Base-by-base conservation (phyloP, 1,140 invertebrate genomes). In the Lineus longissimus region DNA sequence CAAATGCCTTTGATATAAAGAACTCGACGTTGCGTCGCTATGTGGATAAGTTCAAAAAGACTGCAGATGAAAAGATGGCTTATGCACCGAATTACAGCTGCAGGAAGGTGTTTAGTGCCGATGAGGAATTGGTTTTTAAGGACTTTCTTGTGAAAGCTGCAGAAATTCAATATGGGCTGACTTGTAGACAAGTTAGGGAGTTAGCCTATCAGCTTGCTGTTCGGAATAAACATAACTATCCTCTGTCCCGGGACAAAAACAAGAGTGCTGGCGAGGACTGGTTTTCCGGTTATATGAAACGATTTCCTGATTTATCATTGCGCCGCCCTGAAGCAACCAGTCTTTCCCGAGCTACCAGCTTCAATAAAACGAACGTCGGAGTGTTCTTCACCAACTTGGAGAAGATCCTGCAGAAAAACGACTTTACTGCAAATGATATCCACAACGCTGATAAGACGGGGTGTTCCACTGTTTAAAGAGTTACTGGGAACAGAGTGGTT, bases 381-480 rank as follows among this genome's bases (percentile, higher is more conserved):
- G 23, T 15, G 7, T 70, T 70, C 27, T 69, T 33, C 51, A 55
- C 41, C 29, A 69, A 68, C 29, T 47, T 57, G 30, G 27, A 23
- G 17, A n/a, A 0, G n/a, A 40, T 55, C 13, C n/a, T 56, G 45
- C 4, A 55, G n/a, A 55, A 60, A 15, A n/a, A 72, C 29, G 19
- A 62, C 2, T 67, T 67, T 36, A 33, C 22, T 33, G 17, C 58
- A 9, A 33, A 55, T 22, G 15, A 56, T 27, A 64, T 74, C 40
- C 72, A 55, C 51, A 71, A 69, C 59, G 25, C 68, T 17, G 73
- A 74, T 61, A 80, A 84, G 68, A 83, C 76, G 9, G 78, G 77
- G 1, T 65, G 78, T 25, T 83, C 79, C 0, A 84, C 82, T 17
- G 83, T 85, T 4, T 78, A 81, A 57, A 79, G 76, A 30, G 73